Evolutionary conservation across 2,113 vertebrate species (phyloP), one percentile per base, ranked within the genome.

Genomic region (Verasper variegatus): DNA sequence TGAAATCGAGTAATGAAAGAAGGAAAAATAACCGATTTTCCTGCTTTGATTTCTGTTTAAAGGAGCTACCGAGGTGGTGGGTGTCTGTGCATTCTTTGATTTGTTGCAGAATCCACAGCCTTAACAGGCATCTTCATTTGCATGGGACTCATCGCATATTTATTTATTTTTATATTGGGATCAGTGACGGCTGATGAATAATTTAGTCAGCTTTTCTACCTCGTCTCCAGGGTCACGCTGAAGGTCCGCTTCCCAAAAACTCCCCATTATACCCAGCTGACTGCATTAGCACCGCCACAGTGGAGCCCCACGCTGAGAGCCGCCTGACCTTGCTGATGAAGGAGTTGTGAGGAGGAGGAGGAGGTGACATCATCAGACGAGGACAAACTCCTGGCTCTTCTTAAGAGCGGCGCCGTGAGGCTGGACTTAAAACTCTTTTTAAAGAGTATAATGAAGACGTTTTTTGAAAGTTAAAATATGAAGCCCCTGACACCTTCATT

Each of bases 141-240:
- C 81, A 89, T 88, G 74, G 56, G 80, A 84, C 80, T 88, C 88
- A 89, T 93, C 67, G 61, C 74, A 60, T 82, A 91, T 91, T 90
- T 91, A 88, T 92, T 83, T 68, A 80, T 72, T 82, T 76, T 81
- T 82, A 79, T 61, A 89, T 87, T 88, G 69, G 82, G 91, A 92
- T 92, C 90, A 86, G 92, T 91, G 92, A 77, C 65, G 59, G 80
- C 72, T 71, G 58, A 85, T 94, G 78, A 92, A 95, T 93, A 90
- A 92, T 94, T 93, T 83, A 93, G 55, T 84, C 67, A 54, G 71
- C 79, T 84, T 77, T 89, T 90, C 82, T 81, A 75, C 85, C 79
- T 88, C 52, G 51, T 79, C 70, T 87, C 82, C 74, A 83, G 88
- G 90, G 89, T 94, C 91, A 89, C 63, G 47, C 61, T 87, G 84